Base-by-base conservation (phyloP, 1,140 invertebrate species). In the Pectinophora gossypiella region DNA sequence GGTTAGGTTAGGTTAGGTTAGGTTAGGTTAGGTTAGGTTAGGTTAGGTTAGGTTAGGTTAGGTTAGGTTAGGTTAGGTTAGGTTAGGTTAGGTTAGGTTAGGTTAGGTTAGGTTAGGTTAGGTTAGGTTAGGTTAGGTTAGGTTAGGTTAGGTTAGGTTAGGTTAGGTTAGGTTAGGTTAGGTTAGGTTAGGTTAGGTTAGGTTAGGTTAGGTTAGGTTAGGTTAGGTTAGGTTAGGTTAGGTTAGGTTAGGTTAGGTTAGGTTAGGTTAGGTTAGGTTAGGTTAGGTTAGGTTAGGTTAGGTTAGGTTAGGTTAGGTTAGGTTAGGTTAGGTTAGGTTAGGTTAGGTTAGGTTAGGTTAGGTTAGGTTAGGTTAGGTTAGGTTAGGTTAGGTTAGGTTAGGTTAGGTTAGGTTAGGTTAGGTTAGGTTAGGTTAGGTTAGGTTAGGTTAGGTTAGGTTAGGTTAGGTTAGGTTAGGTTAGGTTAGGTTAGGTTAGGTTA, bases 101-200 rank as follows among this genome's bases (percentile, higher is more conserved):
- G 62, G 55, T 70, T 67, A 55, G 60, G 64, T 66, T 71, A 63
- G 56, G 61, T 61, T 72, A 50, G 51, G 58, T 58, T 63, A 51
- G 48, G 48, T 51, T 51, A 51, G 48, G 48, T 51, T 51, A 51
- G 48, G 48, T 51, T 51, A 42, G 35, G 48, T 51, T 51, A 42
- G 35, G 48, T 51, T 51, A 42, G 48, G 48, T 51, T 51, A 22
- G 48, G 35, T 51, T 51, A 48, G 47, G 47, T 48, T 48, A 48
- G 47, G 47, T 48, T 48, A 38, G 47, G 47, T 48, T 48, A 48
- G 47, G 47, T 48, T 48, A 48, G 47, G 47, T 48, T 48, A 48
- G 47, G 47, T 47, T 47, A 48, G 47, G 47, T 48, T 48, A 48
- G 47, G 47, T 48, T 48, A 48, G 47, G 47, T 48, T 48, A 48